Base-by-base conservation (phyloP, 2,113 vertebrate species). In the Trematocara variabile region DNA sequence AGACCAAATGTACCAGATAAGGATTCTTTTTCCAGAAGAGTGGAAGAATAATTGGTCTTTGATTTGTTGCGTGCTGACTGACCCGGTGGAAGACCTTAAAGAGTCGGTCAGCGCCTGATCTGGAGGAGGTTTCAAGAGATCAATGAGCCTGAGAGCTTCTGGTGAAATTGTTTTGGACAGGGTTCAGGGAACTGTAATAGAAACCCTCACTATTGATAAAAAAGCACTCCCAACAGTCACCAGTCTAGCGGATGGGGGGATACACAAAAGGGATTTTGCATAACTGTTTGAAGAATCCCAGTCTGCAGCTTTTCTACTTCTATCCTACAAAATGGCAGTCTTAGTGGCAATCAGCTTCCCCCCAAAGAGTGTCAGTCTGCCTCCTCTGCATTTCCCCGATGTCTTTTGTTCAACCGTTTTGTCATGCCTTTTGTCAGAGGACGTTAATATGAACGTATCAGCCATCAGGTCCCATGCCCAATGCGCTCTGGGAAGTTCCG, bases 281-380 rank as follows among this genome's bases (percentile, higher is more conserved):
- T 83, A 86, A 89, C 63, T 82, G 79, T 86, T 82, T 86, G 82
- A 88, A 79, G 82, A 89, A 91, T 91, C 86, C 52, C 78, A 87
- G 85, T 92, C 55, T 91, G 54, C 6, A 28, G 80, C 58, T 89
- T 86, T 65, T 82, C 52, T 56, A 33, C 84, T 86, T 70, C 44
- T 92, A 87, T 89, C 77, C 63, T 7, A 88, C 92, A 93, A 93
- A 93, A 92, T 91, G 93, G 86, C 86, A 93, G 90, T 92, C 86
- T 91, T 87, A 87, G 88, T 90, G 85, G 89, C 90, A 94, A 90
- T 91, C 90, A 87, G 46, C 82, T 33, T 34, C 84, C 80, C 56
- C 58, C 80, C 68, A 34, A 58, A 87, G 70, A 75, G 85, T 93
- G 68, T 84, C 84, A 86, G 86, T 87, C 80, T 81, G 87, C 85